Evolutionary conservation across 2,797 vertebrate species (phyloP), one percentile per base, ranked within the genome.

Genomic region (Gymnopithys bicolor): DNA sequence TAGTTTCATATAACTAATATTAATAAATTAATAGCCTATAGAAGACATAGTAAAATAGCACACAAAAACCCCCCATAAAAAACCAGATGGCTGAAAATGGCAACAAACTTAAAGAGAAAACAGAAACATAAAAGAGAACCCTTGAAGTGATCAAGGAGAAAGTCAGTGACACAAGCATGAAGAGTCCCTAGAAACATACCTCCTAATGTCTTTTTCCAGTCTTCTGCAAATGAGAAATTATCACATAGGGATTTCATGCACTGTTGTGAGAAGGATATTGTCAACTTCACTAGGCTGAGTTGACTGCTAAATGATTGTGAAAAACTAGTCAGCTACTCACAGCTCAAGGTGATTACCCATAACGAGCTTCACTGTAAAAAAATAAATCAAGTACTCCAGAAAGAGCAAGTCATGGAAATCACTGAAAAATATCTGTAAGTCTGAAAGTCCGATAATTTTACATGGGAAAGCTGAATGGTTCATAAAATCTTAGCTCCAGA

Each of bases 301-400:
- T 95, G 96, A 97, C 96, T 97, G 97, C 94, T 96, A 97, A 97
- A 97, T 95, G 96, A 97, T 96, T 55, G 83, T 95, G 95, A 97
- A 95, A 97, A 96, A 90, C 92, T 93, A 95, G 95, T 95, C 92
- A 96, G 92, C 64, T 93, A 89, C 58, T 93, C 58, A 73, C 45
- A 81, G 82, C 68, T 91, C 89, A 89, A 89, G 73, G 87, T 97
- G 92, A 95, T 87, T 95, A 81, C 39, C 69, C 71, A 59, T 87
- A 93, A 89, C 1, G 11, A 94, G 73, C 35, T 93, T 74, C 45
- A 48, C 51, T 81, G 46, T 21, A 91, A 76, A 82, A 92, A 43
- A 43, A 43, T 17, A 43, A 43, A 84, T 66, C 52, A 80, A 87
- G 27, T 51, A 13, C 41, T 87, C 37, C 53, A 93, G 80, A 89